Conservation (phyloP, 2,888 invertebrate species). For the Chrysotoxum bicinctum region DNA sequence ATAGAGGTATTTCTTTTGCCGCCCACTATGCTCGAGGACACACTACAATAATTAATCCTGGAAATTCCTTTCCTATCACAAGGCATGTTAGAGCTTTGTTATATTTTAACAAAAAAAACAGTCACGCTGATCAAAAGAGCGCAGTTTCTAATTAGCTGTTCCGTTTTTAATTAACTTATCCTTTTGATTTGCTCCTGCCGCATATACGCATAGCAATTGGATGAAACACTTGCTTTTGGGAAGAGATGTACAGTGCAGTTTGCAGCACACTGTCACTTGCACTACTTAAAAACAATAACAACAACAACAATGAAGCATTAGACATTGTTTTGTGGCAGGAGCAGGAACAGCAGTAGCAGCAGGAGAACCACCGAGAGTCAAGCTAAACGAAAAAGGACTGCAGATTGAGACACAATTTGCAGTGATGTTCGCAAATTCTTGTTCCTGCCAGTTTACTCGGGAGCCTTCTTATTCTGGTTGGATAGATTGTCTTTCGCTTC, state of each 20-base stretch:
- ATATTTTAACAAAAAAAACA: not conserved
- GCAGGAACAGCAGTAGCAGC: not conserved
- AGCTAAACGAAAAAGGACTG: slow-evolving; percentile 64
- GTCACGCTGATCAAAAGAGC: slow-evolving; percentile 48
- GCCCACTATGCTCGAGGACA: slow-evolving; percentile 38
- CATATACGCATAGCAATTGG: slow-evolving; percentile 47
- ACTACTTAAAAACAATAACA: slow-evolving; percentile 17
- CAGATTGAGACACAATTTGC: slow-evolving; percentile 73
- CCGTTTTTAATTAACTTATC: slow-evolving; percentile 71
- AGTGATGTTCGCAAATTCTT: slow-evolving; percentile 73
- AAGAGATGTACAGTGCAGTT: slow-evolving; percentile 5
- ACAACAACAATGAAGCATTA: slow-evolving; percentile 26
- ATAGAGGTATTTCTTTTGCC: not conserved
- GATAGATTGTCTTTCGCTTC: slow-evolving; percentile 73
- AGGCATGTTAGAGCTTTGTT: slow-evolving; percentile 15
- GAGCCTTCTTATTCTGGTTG: slow-evolving; percentile 73
- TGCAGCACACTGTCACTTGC: slow-evolving; percentile 48
- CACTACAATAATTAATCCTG: slow-evolving; percentile 27
- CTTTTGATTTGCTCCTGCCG: slow-evolving; percentile 56
- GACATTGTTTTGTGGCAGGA: slow-evolving; percentile 42
- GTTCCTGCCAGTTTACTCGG: slow-evolving; percentile 73
- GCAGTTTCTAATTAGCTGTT: slow-evolving; percentile 69
- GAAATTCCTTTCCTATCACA: slow-evolving; percentile 23
- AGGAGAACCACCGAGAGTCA: not conserved
- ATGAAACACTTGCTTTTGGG: slow-evolving; percentile 45